Percentiles rank a stretch among this genome's conserved stretches.
Conservation (phyloP, 2,113 vertebrate species). For the Anguilla rostrata region DNA sequence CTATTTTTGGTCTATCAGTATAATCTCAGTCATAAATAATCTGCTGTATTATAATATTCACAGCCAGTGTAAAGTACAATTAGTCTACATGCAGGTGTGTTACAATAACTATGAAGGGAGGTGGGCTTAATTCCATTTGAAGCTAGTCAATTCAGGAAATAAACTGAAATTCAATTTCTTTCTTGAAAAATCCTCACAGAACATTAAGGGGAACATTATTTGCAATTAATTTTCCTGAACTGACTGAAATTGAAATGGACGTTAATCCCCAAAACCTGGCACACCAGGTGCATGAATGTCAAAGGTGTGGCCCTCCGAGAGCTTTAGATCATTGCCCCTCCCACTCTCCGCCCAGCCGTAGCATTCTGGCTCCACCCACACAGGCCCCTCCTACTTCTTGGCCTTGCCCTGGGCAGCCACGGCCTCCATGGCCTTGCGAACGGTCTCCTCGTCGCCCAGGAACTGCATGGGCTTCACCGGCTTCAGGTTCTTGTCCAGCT, state of each 20-base stretch:
- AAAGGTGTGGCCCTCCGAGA: background rate
- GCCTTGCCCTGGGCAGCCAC: constrained; percentile 83
- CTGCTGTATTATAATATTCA: background rate
- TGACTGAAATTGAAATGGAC: too few species aligned
- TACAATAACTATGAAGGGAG: background rate
- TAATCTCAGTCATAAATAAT: background rate
- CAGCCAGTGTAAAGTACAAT: background rate
- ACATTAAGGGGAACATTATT: too few species aligned
- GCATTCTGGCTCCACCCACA: background rate
- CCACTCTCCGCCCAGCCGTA: background rate
- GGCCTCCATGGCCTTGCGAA: constrained; percentile 84
- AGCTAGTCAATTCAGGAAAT: too few species aligned
- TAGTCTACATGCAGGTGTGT: background rate
- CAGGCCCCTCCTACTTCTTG: constrained; percentile 36
- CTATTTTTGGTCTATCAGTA: background rate
- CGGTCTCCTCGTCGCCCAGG: constrained; percentile 82
- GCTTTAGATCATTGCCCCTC: background rate
- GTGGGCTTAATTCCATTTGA: too few species aligned
- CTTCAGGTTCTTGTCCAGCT: constrained; percentile 85
- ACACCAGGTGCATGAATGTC: background rate
- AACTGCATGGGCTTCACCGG: constrained; percentile 84
- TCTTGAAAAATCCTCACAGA: too few species aligned
- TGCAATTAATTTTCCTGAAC: too few species aligned
- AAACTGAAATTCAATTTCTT: too few species aligned
- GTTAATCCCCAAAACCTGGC: too few species aligned